These are phyloP conservation scores for Zeus faber DNA, from an alignment of 2,113 vertebrate genomes.

Conservation along the genomic window DNA sequence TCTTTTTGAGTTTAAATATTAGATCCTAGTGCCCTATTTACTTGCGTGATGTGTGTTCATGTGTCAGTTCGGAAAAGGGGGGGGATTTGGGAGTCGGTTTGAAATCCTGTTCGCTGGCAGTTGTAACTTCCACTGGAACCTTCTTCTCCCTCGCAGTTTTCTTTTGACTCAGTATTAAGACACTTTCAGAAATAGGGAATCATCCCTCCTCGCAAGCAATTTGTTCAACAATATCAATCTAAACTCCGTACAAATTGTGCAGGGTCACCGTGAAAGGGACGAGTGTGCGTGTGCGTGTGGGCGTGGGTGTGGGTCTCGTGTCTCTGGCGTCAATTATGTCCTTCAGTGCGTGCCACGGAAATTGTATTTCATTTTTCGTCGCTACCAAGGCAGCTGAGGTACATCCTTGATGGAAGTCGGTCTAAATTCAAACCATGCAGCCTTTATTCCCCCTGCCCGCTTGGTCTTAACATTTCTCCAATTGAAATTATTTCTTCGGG, in stretches of 20 bases:
- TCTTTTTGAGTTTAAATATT: constrained; percentile 4
- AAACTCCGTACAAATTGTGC: too few species aligned
- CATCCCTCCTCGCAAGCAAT: too few species aligned
- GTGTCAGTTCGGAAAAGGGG: constrained; percentile 17
- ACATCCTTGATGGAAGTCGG: constrained; percentile 17
- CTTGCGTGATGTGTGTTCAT: constrained; percentile 24
- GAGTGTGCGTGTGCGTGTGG: too few species aligned
- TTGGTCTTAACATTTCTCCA: constrained; percentile 21
- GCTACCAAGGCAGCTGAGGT: constrained; percentile 7
- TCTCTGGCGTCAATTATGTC: constrained; percentile 15
- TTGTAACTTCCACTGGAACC: too few species aligned
- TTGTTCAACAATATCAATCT: too few species aligned
- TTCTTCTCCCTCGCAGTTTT: too few species aligned
- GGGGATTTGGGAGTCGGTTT: constrained; percentile 9
- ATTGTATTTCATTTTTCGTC: not conserved
- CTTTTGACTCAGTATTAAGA: too few species aligned
- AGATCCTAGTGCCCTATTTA: constrained; percentile 45
- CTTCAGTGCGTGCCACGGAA: constrained; percentile 18
- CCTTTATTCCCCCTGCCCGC: constrained; percentile 20
- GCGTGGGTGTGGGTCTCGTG: too few species aligned
- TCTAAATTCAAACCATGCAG: constrained; percentile 1
- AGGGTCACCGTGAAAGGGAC: too few species aligned
- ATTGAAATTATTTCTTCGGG: constrained; percentile 35
- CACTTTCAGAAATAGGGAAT: too few species aligned
- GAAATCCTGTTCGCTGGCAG: not conserved